Base-by-base conservation (phyloP, 2,113 vertebrate species). In the Ranitomeya variabilis region DNA sequence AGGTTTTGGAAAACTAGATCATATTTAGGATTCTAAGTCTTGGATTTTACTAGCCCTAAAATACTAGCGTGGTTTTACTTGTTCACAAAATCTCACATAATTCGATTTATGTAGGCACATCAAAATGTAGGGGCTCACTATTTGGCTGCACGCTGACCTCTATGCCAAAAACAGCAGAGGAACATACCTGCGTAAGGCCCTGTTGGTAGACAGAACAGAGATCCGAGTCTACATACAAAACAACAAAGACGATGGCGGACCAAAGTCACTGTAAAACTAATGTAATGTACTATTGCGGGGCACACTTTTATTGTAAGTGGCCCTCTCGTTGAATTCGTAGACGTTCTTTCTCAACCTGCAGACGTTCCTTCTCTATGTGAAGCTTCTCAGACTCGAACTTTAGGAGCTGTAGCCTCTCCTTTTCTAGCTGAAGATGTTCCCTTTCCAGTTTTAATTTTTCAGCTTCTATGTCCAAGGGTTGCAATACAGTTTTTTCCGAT, bases 331-430 rank as follows among this genome's bases (percentile, higher is more conserved):
- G 97, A 92, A 99, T 95, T 82, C 97, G 94, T 92, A 98, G 95
- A 85, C 97, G 96, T 89, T 99, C 97, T 87, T 97, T 97, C 91
- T 99, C 97, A 90, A 98, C 97, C 90, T 97, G 97, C 59, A 98
- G 95, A 81, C 96, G 96, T 37, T 99, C 97, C 93, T 97, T 96
- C 91, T 98, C 97, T 54, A 98, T 97, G 94, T 98, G 97, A 90
- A 98, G 94, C 91, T 97, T 95, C 90, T 97, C 96, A 0, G 96
- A 96, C 90, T 98, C 97, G 87, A 97, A 98, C 90, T 97, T 98
- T 1, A 98, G 92, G 89, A 98, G 97, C 91, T 98, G 97, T 89
- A 99, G 94, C 89, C 97, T 94, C 87, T 99, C 97, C 19, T 97
- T 98, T 86, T 98, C 97, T 82, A 99, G 92, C 85, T 97, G 97